Conservation (phyloP, 2,113 vertebrate species). For the Tragulus kanchil region DNA sequence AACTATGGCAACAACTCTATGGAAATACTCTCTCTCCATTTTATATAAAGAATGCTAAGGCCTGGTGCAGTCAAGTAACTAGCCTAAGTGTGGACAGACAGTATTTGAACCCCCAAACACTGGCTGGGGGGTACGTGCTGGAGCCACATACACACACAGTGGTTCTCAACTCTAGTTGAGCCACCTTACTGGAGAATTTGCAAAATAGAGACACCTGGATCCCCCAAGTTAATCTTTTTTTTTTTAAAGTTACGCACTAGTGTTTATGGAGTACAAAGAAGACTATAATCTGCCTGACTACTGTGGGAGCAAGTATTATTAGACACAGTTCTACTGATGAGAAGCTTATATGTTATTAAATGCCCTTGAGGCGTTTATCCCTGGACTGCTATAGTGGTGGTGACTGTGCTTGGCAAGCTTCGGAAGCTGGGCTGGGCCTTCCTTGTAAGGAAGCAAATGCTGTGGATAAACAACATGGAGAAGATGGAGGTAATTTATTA, state of each 20-base stretch:
- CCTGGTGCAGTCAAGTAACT: not conserved
- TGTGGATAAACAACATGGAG: not conserved
- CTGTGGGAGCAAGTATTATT: not conserved
- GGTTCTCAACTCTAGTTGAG: not conserved
- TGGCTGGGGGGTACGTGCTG: not conserved
- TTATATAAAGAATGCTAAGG: not conserved
- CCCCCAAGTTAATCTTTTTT: too few species aligned
- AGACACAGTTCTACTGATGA: not conserved
- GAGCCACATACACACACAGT: not conserved
- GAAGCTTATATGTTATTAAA: conserved; percentile 1
- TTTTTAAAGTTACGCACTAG: not conserved
- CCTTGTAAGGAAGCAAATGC: not conserved
- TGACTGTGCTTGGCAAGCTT: not conserved
- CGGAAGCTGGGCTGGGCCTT: not conserved
- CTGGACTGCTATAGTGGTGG: not conserved
- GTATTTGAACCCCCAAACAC: not conserved
- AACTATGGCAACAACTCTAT: not conserved
- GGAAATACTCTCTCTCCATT: not conserved
- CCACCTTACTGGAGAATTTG: not conserved
- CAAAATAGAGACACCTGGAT: not conserved
- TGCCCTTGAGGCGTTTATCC: conserved; percentile 54
- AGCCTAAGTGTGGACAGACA: not conserved
- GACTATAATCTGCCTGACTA: not conserved
- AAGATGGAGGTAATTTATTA: not conserved
- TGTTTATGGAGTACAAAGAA: not conserved